Evolutionary conservation across 2,797 vertebrate species (phyloP), one percentile per base, ranked within the genome.

Genomic region (Macrochelys suwanniensis): DNA sequence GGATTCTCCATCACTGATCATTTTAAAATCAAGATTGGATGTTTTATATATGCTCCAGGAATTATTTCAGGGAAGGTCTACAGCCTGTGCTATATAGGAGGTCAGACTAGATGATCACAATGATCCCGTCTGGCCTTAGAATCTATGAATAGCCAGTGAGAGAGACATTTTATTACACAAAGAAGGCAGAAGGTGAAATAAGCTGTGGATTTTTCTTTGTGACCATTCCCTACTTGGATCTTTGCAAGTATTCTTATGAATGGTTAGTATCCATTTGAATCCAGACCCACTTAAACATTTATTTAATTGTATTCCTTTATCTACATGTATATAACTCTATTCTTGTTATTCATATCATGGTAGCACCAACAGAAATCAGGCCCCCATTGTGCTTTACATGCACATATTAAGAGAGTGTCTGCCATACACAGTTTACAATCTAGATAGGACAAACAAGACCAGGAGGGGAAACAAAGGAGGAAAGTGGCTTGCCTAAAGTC

Each of bases 101-200:
- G 31, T n/a, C 33, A n/a, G 16, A n/a, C 33, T n/a, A 68, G 33
- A 68, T 68, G 16, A 37, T n/a, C 61, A 68, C 33, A 37, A 21
- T 37, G 61, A 11, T 37, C n/a, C 65, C 17, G 9, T 5, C 33
- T 68, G 65, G n/a, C 33, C 17, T 68, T 68, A 21, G 9, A 68
- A n/a, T 21, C 65, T 68, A 37, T 68, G 33, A 68, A 21, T 68
- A 68, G 65, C 88, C 50, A 26, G 84, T 78, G 82, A 94, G 79
- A 94, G 77, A 94, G n/a, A 65, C 21, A 31, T 37, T 95, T 97
- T 93, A 89, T 86, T 94, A 90, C 45, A 90, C 87, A 79, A 93
- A 85, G 89, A 81, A 88, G 57, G 87, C 59, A 87, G 33, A 84
- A 90, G 37, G 83, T 79, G 85, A 86, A 90, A 93, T 89, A 91